Evolutionary conservation across 2,888 invertebrate species (phyloP), one percentile per base, ranked within the genome.

Genomic region (Tiliacea aurago): DNA sequence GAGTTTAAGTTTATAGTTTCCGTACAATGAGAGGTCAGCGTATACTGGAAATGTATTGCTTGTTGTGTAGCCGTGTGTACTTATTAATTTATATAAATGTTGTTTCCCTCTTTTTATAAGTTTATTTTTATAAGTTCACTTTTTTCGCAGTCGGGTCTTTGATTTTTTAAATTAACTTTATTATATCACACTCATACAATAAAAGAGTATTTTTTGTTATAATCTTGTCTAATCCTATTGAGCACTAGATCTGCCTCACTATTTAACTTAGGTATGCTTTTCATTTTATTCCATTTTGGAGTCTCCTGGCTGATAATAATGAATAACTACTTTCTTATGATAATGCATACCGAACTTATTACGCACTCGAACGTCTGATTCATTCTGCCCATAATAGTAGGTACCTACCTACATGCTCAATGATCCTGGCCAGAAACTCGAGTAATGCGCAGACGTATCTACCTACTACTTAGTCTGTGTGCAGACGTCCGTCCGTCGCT

Each of bases 371-470:
- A 18, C 47, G 20, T 65, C 61, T 47, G 58, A 72, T 37, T 78
- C 71, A 78, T 23, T 53, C 47, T 33, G 41, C 15, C 49, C 55
- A 66, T 61, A 41, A 10, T 1, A 13, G 15, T 64, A 41, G 18
- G 23, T 53, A 70, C 23, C 1, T 45, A 53, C 53, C 23, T n/a
- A n/a, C 13, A 13, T 13, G 62, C 33, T 65, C 28, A 65, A 51
- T 78, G 37, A 43, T 78, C 51, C 69, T 56, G 59, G 13, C 13
- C 11, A 58, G 80, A 58, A 70, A 79, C 56, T 61, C 67, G 83
- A 59, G 51, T 67, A 37, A 56, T 41, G 53, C 49, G 49, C 58
- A 41, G 13, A 41, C 49, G 33, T 58, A 28, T 28, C 28, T 28
- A 28, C 28, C 28, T 28, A 28, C 28, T 28, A 28, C 28, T 1